Conservation (phyloP, 2,113 vertebrate species). For the Prunella fulvescens region DNA sequence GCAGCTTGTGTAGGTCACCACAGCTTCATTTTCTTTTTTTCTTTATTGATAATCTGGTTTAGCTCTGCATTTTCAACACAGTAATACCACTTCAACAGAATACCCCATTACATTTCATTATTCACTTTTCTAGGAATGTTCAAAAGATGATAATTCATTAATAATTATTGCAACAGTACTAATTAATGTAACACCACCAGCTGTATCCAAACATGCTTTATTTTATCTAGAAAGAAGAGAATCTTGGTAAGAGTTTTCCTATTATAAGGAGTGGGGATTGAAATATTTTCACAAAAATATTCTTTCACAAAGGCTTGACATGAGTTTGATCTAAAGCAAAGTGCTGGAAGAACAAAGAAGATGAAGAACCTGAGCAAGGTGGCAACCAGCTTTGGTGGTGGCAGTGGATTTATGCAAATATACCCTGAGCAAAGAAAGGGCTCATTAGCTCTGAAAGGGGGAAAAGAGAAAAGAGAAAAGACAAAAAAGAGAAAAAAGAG, state of each 20-base stretch:
- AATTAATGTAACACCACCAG: background rate
- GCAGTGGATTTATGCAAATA: background rate
- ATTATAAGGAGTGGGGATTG: background rate
- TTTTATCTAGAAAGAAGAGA: background rate
- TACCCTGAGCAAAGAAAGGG: background rate
- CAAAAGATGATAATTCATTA: background rate
- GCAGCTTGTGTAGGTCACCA: background rate
- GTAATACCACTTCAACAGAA: background rate
- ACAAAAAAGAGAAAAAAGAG: too few species aligned
- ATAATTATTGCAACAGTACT: background rate
- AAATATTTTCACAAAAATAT: background rate
- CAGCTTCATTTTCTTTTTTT: background rate
- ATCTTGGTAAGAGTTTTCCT: background rate
- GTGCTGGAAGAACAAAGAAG: background rate
- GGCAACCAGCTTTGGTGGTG: background rate
- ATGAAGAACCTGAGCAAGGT: background rate
- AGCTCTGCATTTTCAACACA: background rate
- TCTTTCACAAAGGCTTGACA: background rate
- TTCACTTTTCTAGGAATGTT: background rate
- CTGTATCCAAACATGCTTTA: background rate
- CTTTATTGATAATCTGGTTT: background rate
- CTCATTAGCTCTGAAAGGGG: background rate
- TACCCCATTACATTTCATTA: background rate
- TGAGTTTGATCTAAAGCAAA: background rate
- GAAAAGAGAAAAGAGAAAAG: background rate